phyloP scores from a whole-genome alignment of 2,113 vertebrate genomes.

The Entelurus aequoreus region DNA sequence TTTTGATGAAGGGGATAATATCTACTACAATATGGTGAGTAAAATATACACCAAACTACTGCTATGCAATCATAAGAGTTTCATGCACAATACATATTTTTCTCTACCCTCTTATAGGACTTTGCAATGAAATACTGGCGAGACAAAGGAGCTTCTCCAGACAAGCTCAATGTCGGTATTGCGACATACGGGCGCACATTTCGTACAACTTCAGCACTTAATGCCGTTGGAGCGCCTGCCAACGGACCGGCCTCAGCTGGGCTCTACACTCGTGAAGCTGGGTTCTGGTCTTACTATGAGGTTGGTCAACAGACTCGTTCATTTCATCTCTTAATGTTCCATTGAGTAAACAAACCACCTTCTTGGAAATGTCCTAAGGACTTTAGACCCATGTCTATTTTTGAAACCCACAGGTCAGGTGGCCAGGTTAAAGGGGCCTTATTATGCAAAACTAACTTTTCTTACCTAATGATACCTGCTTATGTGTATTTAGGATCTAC shows the following conservation, averaged over 20 bases:
- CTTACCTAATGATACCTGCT: no score
- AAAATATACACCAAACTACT: background rate
- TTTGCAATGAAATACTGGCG: constrained; percentile 71
- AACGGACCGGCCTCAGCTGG: constrained; percentile 61
- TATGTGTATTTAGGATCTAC: no score
- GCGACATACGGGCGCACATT: constrained; percentile 74
- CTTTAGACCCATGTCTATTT: no score
- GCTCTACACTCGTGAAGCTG: constrained; percentile 67
- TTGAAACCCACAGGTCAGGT: no score
- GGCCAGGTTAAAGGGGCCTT: no score
- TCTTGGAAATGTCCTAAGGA: no score
- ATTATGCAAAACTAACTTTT: no score
- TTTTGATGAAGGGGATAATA: constrained; percentile 11
- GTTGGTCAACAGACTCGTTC: constrained; percentile 38
- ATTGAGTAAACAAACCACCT: background rate
- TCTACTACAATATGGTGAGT: constrained; percentile 63
- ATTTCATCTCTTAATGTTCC: background rate
- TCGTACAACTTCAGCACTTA: constrained; percentile 21
- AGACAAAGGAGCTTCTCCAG: constrained; percentile 58
- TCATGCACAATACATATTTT: background rate
- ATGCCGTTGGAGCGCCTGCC: constrained; percentile 45
- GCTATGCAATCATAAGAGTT: background rate
- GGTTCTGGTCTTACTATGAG: constrained; percentile 77
- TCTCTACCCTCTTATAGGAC: constrained; percentile 44
- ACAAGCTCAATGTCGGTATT: constrained; percentile 73